Evolutionary conservation across 2,797 vertebrate genomes (phyloP).

Genomic region (Buphagus erythrorhynchus): DNA sequence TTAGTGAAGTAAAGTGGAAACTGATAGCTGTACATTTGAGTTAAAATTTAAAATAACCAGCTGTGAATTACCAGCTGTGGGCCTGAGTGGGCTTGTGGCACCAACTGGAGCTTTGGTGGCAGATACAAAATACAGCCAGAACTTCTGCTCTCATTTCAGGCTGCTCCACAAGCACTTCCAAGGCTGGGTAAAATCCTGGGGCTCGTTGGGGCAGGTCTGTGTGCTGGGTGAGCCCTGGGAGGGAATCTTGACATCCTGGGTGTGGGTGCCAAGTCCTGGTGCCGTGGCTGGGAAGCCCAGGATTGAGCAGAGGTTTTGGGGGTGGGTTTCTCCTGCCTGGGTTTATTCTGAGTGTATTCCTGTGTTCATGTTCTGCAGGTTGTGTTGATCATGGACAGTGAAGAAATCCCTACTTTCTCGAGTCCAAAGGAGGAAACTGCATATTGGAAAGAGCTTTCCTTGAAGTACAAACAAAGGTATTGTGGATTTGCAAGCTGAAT

Average conservation of each 20-base stretch:
- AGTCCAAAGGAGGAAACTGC: conserved; percentile 95
- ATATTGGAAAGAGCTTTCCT: conserved; percentile 94
- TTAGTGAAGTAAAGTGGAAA: neutral
- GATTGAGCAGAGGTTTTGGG: neutral
- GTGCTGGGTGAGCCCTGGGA: neutral
- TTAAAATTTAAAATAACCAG: too few relatives aligned
- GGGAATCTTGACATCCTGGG: neutral
- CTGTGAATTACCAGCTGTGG: neutral
- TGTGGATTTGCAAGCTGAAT: neutral
- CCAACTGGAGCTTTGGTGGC: neutral
- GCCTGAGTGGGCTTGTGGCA: neutral
- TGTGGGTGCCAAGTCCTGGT: neutral
- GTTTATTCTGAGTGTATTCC: neutral
- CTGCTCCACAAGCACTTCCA: neutral
- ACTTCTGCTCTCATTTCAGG: neutral
- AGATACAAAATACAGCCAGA: neutral
- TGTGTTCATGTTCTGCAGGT: conserved; percentile 56
- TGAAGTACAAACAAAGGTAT: conserved; percentile 95
- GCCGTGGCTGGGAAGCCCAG: neutral
- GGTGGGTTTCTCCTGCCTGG: neutral
- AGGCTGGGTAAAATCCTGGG: neutral
- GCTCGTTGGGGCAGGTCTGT: neutral
- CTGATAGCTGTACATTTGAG: neutral
- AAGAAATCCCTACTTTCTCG: conserved; percentile 94
- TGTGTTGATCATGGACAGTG: conserved; percentile 92